Base-by-base conservation (phyloP, 2,113 vertebrate species). In the Podocnemis expansa region DNA sequence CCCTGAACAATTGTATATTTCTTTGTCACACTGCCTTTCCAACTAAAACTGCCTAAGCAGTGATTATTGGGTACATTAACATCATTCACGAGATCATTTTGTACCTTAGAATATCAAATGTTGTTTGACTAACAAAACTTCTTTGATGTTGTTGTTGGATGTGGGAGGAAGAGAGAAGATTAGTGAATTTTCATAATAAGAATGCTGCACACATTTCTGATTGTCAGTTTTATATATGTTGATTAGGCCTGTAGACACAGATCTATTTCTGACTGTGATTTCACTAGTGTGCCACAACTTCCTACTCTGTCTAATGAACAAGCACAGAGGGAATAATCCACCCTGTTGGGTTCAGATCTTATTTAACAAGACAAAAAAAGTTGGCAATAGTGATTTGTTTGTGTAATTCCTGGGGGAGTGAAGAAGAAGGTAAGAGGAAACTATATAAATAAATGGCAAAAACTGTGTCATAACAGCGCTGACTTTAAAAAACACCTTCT, bases 1-100 rank as follows among this genome's bases (percentile, higher is more conserved):
- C 96, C 92, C 95, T 87, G 91, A 98, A 96, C 96, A 94, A 94
- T 95, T 95, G 84, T 63, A 84, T 96, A 96, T 70, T 98, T 95
- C 93, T 95, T 96, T 97, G 97, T 94, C 95, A 96, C 94, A 96
- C 87, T 97, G 97, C 78, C 89, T 96, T 93, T 85, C 95, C 95
- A 97, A 93, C 78, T 94, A 96, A 94, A 97, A 95, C 95, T 90
- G 67, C 89, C 92, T 97, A 76, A 95, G 84, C 90, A 85, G 70
- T 93, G 95, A 97, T 97, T 97, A 95, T 91, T 97, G 87, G 91
- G 58, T 94, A 95, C 96, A 98, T 97, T 93, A 95, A 81, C 91
- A 96, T 97, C 91, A 96, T 96, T 97, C 95, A 94, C 86, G 87
- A 89, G 45, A 84, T 97, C 89, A 94, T 97, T 97, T 97, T 97